Evolutionary conservation across 64 coral and sea anemone species (phyloP).

Genomic region (Porites australiensis): DNA sequence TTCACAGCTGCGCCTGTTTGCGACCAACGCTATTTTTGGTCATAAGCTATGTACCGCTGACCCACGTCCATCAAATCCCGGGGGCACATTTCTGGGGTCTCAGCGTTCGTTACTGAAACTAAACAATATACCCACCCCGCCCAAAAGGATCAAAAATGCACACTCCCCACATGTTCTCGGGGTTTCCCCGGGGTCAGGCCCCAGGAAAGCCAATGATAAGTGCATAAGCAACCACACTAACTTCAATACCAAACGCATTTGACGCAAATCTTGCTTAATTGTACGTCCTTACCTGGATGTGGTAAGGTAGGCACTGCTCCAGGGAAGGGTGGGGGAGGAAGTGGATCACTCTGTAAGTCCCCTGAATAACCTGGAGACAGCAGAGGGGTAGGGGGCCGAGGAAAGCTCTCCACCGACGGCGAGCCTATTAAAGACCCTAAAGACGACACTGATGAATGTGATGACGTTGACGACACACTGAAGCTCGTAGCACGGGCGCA

Average conservation of each 20-base stretch:
- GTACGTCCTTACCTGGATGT: conserved; percentile 52
- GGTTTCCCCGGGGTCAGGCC: no score
- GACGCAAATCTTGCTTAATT: neutral
- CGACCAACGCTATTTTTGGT: no score
- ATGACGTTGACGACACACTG: conserved; percentile 93
- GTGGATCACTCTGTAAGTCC: conserved; percentile 61
- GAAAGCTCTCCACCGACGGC: conserved; percentile 85
- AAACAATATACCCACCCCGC: no score
- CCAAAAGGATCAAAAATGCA: no score
- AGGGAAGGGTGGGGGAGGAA: conserved; percentile 90
- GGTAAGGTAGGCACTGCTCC: conserved; percentile 73
- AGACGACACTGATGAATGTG: conserved; percentile 84
- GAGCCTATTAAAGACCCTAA: conserved; percentile 80
- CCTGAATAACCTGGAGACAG: conserved; percentile 42
- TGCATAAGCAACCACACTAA: no score
- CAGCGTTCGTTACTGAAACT: no score
- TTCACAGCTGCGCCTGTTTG: no score
- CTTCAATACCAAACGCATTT: neutral
- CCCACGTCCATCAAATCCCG: no score
- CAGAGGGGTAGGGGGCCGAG: conserved; percentile 81
- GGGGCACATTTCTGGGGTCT: no score
- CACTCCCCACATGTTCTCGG: no score
- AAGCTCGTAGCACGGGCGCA: conserved; percentile 82
- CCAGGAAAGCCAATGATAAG: no score
- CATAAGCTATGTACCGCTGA: no score